Conservation (phyloP, 2,797 vertebrate genomes). For the Okamejei kenojei region DNA sequence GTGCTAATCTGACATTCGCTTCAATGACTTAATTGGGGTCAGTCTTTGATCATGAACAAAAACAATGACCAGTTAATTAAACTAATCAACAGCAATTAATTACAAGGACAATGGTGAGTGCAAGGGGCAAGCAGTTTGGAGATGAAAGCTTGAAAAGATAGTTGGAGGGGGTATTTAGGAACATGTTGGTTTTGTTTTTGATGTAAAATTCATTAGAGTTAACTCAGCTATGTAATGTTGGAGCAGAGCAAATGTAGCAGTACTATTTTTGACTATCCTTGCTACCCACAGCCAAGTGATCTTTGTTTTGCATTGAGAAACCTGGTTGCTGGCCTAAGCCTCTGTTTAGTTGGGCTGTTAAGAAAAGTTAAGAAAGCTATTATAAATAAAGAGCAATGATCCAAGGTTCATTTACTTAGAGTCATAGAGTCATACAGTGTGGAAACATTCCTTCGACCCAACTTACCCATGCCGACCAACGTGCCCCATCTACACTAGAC, state of each 20-base stretch:
- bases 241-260: neutral
- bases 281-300: neutral
- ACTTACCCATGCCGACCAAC: too few relatives aligned
- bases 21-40: constrained; percentile 63
- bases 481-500: too few relatives aligned
- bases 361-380: neutral
- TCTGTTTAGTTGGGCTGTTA: neutral
- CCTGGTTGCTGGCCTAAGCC: too few relatives aligned
- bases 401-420: too few relatives aligned
- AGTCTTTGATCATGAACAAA: constrained; percentile 68
- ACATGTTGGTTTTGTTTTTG: neutral
- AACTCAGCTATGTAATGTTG: too few relatives aligned
- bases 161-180: neutral
- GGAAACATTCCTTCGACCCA: too few relatives aligned
- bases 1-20: constrained; percentile 67
- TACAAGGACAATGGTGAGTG: constrained; percentile 20
- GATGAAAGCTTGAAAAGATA: constrained; percentile 20
- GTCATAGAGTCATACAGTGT: too few relatives aligned
- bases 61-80: constrained; percentile 60
- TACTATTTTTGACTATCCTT: neutral
- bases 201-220: neutral
- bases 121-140: neutral
- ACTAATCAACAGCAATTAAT: constrained; percentile 69
- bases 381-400: neutral
- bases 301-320: neutral